Evolutionary conservation across 2,113 vertebrate genomes (phyloP), one percentile per base, ranked within the genome.

Genomic region (Chascanopsetta lugubris): DNA sequence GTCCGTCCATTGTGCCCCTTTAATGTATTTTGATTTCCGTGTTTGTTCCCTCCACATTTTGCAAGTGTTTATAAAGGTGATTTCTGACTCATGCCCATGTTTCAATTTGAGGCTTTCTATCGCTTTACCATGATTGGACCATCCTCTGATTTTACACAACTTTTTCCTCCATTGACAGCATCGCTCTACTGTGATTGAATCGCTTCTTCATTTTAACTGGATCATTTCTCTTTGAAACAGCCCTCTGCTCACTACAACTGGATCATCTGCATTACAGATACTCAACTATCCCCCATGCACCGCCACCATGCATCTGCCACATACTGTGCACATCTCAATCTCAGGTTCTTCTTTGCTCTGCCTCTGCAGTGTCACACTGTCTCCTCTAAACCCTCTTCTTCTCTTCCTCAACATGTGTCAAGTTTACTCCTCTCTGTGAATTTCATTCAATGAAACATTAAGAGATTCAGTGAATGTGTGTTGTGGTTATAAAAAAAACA

Each of bases 61-160:
- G 91, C 92, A 93, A 93, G 91, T 93, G 90, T 92, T 92, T 90
- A 40, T 74, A 83, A 92, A 91, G 91, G 89, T 87, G 87, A 88
- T 82, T 87, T 84, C 51, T 84, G 85, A 72, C 62, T 80, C 91
- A 89, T 91, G 45, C 49, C 69, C 90, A 88, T 87, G 79, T 86
- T 83, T 85, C 71, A 83, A 89, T 65, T 61, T 57, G 77, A 89
- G 84, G 79, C 71, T 82, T 77, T 82, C 80, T 87, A 69, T 74
- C 40, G 34, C 88, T 87, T 75, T 82, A 48, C 72, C 77, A 75
- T 84, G 69, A 88, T 82, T 82, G 85, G 86, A 82, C 77, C 88
- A 90, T 91, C 80, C 21, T 85, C 84, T 89, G 84, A 77, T 69
- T 75, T 69, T 70, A 69, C 77, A 32, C 55, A 67, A 72, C 64